Percentiles rank a stretch among this genome's conserved stretches.
Evolutionary conservation across 1,140 invertebrate species (phyloP).

Genomic region (Pygmarrhopalites habei): DNA sequence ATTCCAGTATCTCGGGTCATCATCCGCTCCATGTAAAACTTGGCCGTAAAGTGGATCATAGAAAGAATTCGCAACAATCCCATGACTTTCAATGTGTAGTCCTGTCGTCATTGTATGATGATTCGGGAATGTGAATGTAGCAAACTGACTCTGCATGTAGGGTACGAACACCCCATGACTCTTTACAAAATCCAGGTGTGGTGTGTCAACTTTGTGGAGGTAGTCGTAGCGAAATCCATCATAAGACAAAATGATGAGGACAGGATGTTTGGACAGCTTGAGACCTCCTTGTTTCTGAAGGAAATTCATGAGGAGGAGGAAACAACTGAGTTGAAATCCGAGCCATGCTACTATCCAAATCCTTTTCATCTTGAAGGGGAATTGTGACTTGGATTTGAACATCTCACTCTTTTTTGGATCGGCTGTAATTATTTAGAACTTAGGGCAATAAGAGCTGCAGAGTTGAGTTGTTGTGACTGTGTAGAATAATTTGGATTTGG

Average conservation of each 20-base stretch:
- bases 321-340: too few relatives aligned
- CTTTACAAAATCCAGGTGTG: constrained; percentile 51
- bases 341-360: too few relatives aligned
- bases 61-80: constrained; percentile 59
- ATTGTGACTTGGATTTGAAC: neutral
- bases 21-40: constrained; percentile 41
- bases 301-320: neutral
- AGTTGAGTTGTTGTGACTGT: too few relatives aligned
- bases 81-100: constrained; percentile 54
- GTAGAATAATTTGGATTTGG: too few relatives aligned
- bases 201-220: constrained; percentile 46
- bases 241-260: constrained; percentile 23
- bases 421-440: neutral
- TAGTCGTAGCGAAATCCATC: constrained; percentile 68
- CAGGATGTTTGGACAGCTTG: constrained; percentile 21
- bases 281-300: neutral
- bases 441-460: too few relatives aligned
- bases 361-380: too few relatives aligned
- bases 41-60: constrained; percentile 50
- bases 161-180: constrained; percentile 52
- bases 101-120: constrained; percentile 72
- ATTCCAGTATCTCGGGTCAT: constrained; percentile 47
- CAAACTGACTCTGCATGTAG: constrained; percentile 55
- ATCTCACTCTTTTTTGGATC: neutral
- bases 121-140: constrained; percentile 71